Base-by-base conservation (phyloP, 2,113 vertebrate species). In the Tyto alba region DNA sequence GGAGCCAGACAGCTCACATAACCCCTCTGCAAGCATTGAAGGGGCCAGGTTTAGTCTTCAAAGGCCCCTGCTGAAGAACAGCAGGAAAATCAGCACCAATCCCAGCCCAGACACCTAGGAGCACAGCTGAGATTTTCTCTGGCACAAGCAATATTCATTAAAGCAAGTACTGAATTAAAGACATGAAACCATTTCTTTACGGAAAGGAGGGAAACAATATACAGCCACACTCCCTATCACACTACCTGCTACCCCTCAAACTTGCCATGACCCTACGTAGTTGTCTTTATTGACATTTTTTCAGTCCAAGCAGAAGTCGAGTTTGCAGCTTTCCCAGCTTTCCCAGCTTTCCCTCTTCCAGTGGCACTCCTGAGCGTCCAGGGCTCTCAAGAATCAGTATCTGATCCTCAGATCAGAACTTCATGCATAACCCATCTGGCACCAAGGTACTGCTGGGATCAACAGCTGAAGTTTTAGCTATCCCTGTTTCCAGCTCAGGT, bases 351-450 rank as follows among this genome's bases (percentile, higher is more conserved):
- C 6, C 27, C 36, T 71, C 41, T 78, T 78, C 60, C 50, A 94
- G 15, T 4, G 3, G n/a, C n/a, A 57, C 22, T 84, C 20, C 68
- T 26, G 26, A 40, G 7, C 17, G 34, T 14, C 41, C 66, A 75
- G 55, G n/a, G 21, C 38, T 74, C 43, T 45, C 18, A 12, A 90
- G 64, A 93, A 94, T 27, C 27, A 22, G 15, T n/a, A 32, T 12
- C 25, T 71, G 32, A 81, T 56, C 32, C 3, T 5, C 18, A 8
- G 38, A 60, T n/a, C 25, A 84, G 87, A 94, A 85, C 34, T 81
- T 52, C 1, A 0, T 25, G 22, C 25, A 7, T 45, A 68, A 43
- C 27, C 32, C 29, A 41, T 11, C 4, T 1, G 2, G 16, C 20
- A 36, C 25, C 13, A 68, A 76, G 9, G 13, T 34, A 19, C 18